Conservation (phyloP, 2,113 vertebrate genomes). For the Pelecanus crispus region DNA sequence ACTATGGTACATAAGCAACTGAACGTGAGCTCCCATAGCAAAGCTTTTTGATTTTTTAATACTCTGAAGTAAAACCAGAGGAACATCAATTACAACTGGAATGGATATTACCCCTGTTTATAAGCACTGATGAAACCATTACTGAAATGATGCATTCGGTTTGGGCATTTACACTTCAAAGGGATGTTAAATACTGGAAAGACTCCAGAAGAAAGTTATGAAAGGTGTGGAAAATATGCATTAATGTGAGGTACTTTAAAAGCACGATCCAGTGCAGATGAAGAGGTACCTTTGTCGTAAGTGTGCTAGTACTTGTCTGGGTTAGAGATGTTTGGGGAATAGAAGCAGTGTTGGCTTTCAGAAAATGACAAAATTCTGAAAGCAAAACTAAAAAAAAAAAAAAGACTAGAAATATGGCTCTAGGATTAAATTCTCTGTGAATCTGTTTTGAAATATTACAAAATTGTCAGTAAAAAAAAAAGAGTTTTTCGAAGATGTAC, state of each 20-base stretch:
- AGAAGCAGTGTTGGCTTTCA: not conserved
- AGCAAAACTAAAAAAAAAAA: not conserved
- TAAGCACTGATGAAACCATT: not conserved
- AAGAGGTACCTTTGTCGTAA: not conserved
- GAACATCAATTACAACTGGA: not conserved
- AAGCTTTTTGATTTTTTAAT: too few relatives aligned
- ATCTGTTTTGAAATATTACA: not conserved
- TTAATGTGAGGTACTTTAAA: not conserved
- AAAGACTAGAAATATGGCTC: not conserved
- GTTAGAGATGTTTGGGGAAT: not conserved
- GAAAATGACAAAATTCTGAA: not conserved
- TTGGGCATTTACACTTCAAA: not conserved
- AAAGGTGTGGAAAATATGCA: not conserved
- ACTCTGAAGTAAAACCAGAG: not conserved
- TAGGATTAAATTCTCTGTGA: not conserved
- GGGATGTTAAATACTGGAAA: not conserved
- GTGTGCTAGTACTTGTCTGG: fast-evolving
- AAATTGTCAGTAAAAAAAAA: not conserved
- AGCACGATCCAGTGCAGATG: not conserved
- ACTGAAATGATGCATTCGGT: not conserved
- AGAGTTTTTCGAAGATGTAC: not conserved
- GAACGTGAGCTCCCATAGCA: not conserved
- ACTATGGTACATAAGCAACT: not conserved
- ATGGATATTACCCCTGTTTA: not conserved
- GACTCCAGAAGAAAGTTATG: not conserved